Percentiles rank a stretch among this genome's conserved stretches.
phyloP scores from a whole-genome alignment of 2,888 invertebrate species.

The Orthosia gracilis region DNA sequence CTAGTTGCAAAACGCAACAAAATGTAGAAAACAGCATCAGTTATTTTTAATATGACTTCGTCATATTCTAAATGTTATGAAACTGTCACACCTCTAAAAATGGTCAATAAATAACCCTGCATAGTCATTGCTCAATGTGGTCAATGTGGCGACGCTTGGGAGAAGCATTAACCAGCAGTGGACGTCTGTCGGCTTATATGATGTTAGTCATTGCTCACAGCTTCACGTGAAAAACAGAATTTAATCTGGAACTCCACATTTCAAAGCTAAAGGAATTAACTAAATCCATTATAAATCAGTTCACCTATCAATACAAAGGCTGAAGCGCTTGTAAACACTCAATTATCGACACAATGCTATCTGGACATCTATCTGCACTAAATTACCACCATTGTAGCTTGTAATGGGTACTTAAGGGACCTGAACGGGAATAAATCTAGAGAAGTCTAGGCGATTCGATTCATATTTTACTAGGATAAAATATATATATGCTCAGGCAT shows the following conservation, averaged over 20 bases:
- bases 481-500: not conserved
- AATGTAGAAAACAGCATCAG: too few relatives aligned
- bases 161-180: too few relatives aligned
- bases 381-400: slow-evolving; percentile 48
- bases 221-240: too few relatives aligned
- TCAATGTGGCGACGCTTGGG: too few relatives aligned
- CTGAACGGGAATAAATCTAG: not conserved
- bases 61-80: too few relatives aligned
- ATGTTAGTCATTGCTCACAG: too few relatives aligned
- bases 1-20: too few relatives aligned
- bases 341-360: slow-evolving; percentile 49
- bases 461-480: not conserved
- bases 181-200: too few relatives aligned
- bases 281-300: slow-evolving; percentile 2
- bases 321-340: slow-evolving; percentile 38
- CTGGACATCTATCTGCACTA: slow-evolving; percentile 42
- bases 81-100: too few relatives aligned
- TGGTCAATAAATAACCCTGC: too few relatives aligned
- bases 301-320: not conserved
- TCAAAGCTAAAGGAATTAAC: not conserved
- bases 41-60: too few relatives aligned
- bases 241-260: not conserved
- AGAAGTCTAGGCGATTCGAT: slow-evolving; percentile 25
- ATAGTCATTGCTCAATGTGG: too few relatives aligned
- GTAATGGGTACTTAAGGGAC: slow-evolving; percentile 45